Evolutionary conservation across 2,113 vertebrate species (phyloP), one percentile per base, ranked within the genome.

Genomic region (Neomonachus schauinslandi): DNA sequence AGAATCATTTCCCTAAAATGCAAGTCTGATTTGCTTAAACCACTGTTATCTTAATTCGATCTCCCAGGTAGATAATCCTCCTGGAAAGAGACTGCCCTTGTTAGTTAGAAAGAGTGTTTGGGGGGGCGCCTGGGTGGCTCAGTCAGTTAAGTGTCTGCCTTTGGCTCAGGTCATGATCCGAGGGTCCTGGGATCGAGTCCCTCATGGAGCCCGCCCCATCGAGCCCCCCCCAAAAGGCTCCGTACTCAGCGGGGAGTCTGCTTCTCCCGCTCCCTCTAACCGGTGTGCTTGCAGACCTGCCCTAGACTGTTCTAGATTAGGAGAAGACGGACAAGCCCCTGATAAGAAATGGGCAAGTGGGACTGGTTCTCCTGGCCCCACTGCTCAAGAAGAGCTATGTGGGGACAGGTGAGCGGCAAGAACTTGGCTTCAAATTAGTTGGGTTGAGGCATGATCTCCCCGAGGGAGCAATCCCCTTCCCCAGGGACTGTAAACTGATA

Each of bases 321-420:
- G 84, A 91, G 10, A 46, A 81, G 42, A 39, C 4, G 5, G 51
- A 71, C 31, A 31, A 42, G 36, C 28, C 46, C 15, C 18, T 46
- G 63, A 46, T 51, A 22, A 86, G 67, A 21, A 42, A 10, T 6
- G 31, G 65, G 51, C 24, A 33, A 4, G 24, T 11, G 13, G 85
- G n/a, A 26, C 5, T 31, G 13, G 42, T 39, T 46, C 42, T 49
- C 24, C 42, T 49, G 74, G 26, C 22, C 28, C 1, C 31, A 5
- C 59, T 49, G 22, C 11, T 13, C 5, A 0, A n/a, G n/a, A 42
- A 33, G 55, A 80, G 49, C 31, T 4, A 1, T 5, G 0, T 16
- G 13, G 14, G 61, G 53, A 55, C 28, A 4, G 39, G 16, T 7
- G 15, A 61, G 28, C 36, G 55, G 28, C 46, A 26, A 72, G 76